A percentile compares a stretch with the other conserved stretches of the same genome.
These are phyloP conservation scores for Myrmophylax atrothorax DNA, from an alignment of 2,113 vertebrate species.

Conservation along the genomic window DNA sequence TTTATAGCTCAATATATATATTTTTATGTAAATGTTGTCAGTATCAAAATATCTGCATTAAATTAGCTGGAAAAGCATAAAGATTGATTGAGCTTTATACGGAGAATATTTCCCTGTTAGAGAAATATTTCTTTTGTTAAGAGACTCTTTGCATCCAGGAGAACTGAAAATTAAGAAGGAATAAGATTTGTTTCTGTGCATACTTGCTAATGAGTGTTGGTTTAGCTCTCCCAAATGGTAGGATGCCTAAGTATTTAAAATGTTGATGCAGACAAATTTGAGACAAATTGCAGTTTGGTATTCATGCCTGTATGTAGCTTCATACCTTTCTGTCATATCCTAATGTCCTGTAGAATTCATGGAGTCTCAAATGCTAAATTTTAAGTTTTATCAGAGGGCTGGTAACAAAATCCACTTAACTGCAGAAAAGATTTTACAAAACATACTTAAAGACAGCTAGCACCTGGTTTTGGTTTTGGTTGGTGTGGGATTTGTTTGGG, in stretches of 20 bases:
- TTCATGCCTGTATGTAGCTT: background rate
- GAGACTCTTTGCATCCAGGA: conserved; percentile 6
- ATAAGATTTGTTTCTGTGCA: conserved; percentile 4
- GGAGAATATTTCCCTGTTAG: background rate
- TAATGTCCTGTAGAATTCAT: background rate
- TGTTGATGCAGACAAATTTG: background rate
- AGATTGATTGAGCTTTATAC: background rate
- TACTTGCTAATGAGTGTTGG: conserved; percentile 1
- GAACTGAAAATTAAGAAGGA: conserved; percentile 49
- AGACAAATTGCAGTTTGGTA: background rate
- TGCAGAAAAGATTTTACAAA: background rate
- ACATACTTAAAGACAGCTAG: background rate
- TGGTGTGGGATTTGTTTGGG: background rate
- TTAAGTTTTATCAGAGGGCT: background rate
- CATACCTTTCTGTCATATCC: background rate
- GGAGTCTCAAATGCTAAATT: background rate
- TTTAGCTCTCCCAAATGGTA: conserved; percentile 7
- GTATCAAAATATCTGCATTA: background rate
- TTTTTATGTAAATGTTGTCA: conserved; percentile 22
- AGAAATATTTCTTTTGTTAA: conserved; percentile 48
- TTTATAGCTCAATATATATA: background rate
- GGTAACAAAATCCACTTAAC: background rate
- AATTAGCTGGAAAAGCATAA: background rate
- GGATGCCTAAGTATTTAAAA: background rate
- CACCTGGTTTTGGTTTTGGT: background rate